Evolutionary conservation across 2,888 invertebrate species (phyloP).

Genomic region (Ferdinandea cuprea): DNA sequence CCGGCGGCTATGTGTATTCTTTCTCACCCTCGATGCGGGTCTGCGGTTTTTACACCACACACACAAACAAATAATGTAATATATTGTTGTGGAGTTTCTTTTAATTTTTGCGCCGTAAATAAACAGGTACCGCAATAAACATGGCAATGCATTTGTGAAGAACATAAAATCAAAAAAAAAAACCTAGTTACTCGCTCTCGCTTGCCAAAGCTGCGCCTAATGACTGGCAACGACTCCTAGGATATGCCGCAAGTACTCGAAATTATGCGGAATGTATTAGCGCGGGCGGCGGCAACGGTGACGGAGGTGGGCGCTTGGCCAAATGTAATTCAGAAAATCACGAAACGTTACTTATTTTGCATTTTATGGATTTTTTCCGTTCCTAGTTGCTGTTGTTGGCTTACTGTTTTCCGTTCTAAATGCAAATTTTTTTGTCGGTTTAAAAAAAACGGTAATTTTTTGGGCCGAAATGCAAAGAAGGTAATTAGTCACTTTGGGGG

Average conservation of each 20-base stretch:
- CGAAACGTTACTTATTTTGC: conserved; percentile 66
- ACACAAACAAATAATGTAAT: too few species aligned
- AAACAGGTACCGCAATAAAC: conserved; percentile 68
- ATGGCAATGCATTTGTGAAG: conserved; percentile 59
- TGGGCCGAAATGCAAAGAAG: conserved; percentile 68
- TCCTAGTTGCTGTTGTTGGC: conserved; percentile 28
- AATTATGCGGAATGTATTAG: conserved; percentile 18
- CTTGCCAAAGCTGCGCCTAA: conserved; percentile 44
- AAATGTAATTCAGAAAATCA: conserved; percentile 68
- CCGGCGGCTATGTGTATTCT: background rate
- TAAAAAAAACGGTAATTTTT: conserved; percentile 40
- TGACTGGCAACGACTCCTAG: conserved; percentile 68
- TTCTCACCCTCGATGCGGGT: conserved; percentile 56
- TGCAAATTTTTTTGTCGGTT: conserved; percentile 55
- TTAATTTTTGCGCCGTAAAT: conserved; percentile 56
- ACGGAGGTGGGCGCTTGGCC: conserved; percentile 54
- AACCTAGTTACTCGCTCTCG: conserved; percentile 12
- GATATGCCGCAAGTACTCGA: conserved; percentile 52
- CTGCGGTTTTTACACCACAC: conserved; percentile 53
- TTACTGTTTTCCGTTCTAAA: conserved; percentile 52
- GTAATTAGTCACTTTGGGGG: conserved; percentile 68
- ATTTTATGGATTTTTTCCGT: conserved; percentile 67
- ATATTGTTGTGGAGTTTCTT: conserved; percentile 39
- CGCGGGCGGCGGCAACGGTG: conserved; percentile 5
- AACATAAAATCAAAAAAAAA: conserved; percentile 5